Percentiles rank a stretch among this genome's conserved stretches.
Conservation (phyloP, 1,140 invertebrate species). For the Lamellibrachia luymesi region DNA sequence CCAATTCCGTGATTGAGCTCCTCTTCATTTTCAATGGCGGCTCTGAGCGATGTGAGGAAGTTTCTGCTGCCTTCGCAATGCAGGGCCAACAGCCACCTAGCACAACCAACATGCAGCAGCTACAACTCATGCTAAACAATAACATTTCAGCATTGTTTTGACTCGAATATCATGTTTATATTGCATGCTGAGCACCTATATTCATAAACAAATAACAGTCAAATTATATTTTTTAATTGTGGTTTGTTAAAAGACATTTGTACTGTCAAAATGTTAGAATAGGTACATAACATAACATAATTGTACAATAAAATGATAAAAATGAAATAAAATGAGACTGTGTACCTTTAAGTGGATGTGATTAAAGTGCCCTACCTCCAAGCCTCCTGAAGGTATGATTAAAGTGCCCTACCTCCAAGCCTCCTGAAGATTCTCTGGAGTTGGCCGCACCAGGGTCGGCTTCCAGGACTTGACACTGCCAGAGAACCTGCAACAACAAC, state of each 20-base stretch:
- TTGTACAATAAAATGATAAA: too few relatives aligned
- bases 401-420: conserved; percentile 51
- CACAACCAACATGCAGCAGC: conserved; percentile 12
- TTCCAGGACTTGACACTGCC: conserved; percentile 41
- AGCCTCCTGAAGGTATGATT: conserved; percentile 31
- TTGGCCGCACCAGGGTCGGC: conserved; percentile 54
- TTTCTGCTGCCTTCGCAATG: conserved; percentile 56
- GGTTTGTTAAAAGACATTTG: too few relatives aligned
- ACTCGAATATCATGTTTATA: too few relatives aligned
- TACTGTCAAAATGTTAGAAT: too few relatives aligned
- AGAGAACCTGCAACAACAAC: background rate
- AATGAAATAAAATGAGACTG: too few relatives aligned
- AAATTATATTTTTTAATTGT: too few relatives aligned
- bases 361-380: conserved; percentile 47
- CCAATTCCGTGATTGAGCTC: conserved; percentile 52
- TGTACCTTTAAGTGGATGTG: too few relatives aligned
- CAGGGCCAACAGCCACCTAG: conserved; percentile 51
- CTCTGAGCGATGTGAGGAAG: conserved; percentile 49
- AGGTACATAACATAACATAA: too few relatives aligned
- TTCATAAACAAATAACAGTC: too few relatives aligned
- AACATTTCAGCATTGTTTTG: background rate
- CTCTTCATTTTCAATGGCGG: conserved; percentile 56
- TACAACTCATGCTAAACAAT: background rate
- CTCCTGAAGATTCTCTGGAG: conserved; percentile 51
- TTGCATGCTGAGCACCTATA: too few relatives aligned